Evolutionary conservation across 2,113 vertebrate genomes (phyloP), one percentile per base, ranked within the genome.

Genomic region (Thalassoma bifasciatum): DNA sequence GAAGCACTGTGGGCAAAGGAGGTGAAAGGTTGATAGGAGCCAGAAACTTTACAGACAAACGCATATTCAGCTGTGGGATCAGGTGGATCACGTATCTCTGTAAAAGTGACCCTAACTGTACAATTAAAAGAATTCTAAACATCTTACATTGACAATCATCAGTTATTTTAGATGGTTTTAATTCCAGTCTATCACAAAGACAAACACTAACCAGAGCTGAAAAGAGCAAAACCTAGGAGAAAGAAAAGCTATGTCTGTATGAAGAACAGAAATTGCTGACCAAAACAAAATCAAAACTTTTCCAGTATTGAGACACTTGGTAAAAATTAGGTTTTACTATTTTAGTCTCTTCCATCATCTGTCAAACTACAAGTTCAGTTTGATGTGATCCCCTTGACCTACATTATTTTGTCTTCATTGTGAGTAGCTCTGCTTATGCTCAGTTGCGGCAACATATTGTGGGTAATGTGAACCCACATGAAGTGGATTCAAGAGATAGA

Each of bases 11-110:
- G n/a, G 52, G 58, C 51, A 66, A 13, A 46, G 47, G 13, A 51
- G 77, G 60, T 50, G 64, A 77, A 46, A 74, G 60, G 64, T 10
- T 62, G 53, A 83, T 73, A 69, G 71, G 58, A 79, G 60, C 40
- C 57, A 66, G 69, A 63, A 23, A 69, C 59, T 37, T 54, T 36
- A 0, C 46, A 47, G 40, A 66, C 76, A 72, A 76, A 21, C 42
- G 23, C 57, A 40, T 30, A 36, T n/a, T 19, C 79, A 84, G 71
- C 75, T 82, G 72, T 75, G 50, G 59, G 63, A 58, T 37, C 19
- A 34, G 34, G 47, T n/a, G 26, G 51, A 75, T 40, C 66, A 54
- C 13, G 23, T 16, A 42, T 17, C 13, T 22, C 16, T 6, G 4
- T 6, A 13, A 36, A 8, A 70, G 50, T 42, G 11, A 21, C 7